Base-by-base conservation (phyloP, 2,797 vertebrate genomes). In the Oceanodroma leucorhoa region DNA sequence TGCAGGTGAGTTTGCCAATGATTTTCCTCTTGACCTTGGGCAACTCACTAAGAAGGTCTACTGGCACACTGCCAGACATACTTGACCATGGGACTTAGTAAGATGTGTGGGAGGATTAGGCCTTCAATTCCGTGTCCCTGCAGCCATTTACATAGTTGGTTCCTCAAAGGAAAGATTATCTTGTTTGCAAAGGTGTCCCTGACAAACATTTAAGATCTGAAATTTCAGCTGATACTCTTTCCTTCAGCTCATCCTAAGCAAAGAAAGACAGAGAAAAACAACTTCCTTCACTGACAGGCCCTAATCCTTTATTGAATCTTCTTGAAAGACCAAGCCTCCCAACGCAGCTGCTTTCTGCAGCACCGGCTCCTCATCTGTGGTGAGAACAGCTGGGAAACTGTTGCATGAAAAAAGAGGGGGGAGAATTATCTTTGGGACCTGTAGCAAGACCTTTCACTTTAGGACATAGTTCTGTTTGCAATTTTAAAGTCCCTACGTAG, bases 341-440 rank as follows among this genome's bases (percentile, higher is more conserved):
- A 48, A 14, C 1, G 5, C 62, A 92, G 82, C 55, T 94, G 53
- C 41, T 62, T 85, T 73, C 75, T 93, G 76, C 71, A 40, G 20
- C 41, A 27, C 34, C 0, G 0, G 19, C 9, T 57, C 29, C 51
- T 81, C 41, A 29, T 22, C 54, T 0, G 0, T n/a, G n/a, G 29
- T 67, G 40, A 71, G 67, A 92, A 73, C 60, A 92, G 66, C 71
- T 93, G 87, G 43, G 48, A 78, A 92, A 18, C 61, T 41, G 7
- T 4, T 65, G 58, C 62, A 23, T 16, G 55, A 30, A 70, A 65
- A 92, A 51, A 29, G 36, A 32, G 6, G 6, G 10, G 19, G 26
- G 6, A 62, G 32, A 87, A 77, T 89, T 80, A 80, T 43, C 45
- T 76, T 51, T 45, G 53, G 32, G 72, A 69, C 38, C 58, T 48